Base-by-base conservation (phyloP, 1,140 invertebrate genomes). In the Cyrtorhinus lividipennis region DNA sequence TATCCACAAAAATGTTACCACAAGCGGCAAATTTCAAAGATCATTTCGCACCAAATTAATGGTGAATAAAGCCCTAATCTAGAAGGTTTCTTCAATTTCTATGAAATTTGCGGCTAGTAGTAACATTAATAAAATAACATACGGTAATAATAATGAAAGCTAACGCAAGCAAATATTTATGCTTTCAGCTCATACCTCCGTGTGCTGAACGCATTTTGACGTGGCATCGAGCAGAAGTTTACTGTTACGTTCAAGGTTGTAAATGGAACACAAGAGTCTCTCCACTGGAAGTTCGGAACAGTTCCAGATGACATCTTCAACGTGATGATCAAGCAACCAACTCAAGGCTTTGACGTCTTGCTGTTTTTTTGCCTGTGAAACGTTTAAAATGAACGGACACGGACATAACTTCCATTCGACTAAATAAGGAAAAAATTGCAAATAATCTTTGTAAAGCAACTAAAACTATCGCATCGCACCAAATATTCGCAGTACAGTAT, bases 401-500 rank as follows among this genome's bases (percentile, higher is more conserved):
- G 15, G 30, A 38, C 5, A 38, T 8, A 38, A 38, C 30, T 38
- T 38, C 30, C n/a, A n/a, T n/a, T n/a, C n/a, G n/a, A n/a, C n/a
- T n/a, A n/a, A n/a, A n/a, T n/a, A n/a, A n/a, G n/a, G n/a, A n/a
- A n/a, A n/a, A n/a, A n/a, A n/a, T n/a, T n/a, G n/a, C n/a, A n/a
- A n/a, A n/a, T n/a, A n/a, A n/a, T n/a, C n/a, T n/a, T n/a, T n/a
- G n/a, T n/a, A n/a, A n/a, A n/a, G n/a, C n/a, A n/a, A n/a, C n/a
- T n/a, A n/a, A n/a, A n/a, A n/a, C n/a, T n/a, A n/a, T 62, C 56
- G 2, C 26, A 44, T 73, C 76, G 77, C 71, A 82, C 82, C 70
- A 86, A 78, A 73, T 83, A 85, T 72, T 86, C 83, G 72, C 83
- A 85, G 68, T 83, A 85, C 1, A 85, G 73, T 66, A 86, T 80